These are phyloP conservation scores for Gulo gulo DNA, from an alignment of 2,113 vertebrate genomes.

Conservation along the genomic window DNA sequence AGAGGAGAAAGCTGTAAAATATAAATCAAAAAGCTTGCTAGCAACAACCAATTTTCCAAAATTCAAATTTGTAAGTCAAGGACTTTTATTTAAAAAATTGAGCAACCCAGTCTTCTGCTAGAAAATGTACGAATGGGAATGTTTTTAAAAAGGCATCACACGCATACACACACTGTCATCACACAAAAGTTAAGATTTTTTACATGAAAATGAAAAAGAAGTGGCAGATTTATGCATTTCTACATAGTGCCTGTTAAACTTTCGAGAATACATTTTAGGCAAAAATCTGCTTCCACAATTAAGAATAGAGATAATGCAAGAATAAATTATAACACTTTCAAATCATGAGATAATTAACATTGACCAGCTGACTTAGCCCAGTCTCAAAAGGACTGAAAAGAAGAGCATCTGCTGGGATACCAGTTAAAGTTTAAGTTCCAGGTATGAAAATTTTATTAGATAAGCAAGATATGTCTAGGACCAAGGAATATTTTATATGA, in stretches of 20 bases:
- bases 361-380: constrained; percentile 3
- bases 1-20: background rate
- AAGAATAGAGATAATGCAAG: background rate
- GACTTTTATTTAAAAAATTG: background rate
- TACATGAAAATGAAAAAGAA: background rate
- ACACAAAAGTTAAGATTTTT: background rate
- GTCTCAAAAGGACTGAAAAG: background rate
- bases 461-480: background rate
- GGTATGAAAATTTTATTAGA: background rate
- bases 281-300: background rate
- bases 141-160: background rate
- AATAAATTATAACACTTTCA: background rate
- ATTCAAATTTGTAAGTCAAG: background rate
- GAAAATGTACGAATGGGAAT: background rate
- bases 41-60: background rate
- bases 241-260: background rate
- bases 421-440: background rate
- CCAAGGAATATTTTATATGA: background rate
- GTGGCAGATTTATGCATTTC: background rate
- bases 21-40: background rate
- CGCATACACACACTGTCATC: background rate
- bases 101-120: background rate
- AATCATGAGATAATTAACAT: background rate
- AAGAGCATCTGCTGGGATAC: background rate
- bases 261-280: background rate